Base-by-base conservation (phyloP, 2,113 vertebrate genomes). In the Porphyrio hochstetteri region DNA sequence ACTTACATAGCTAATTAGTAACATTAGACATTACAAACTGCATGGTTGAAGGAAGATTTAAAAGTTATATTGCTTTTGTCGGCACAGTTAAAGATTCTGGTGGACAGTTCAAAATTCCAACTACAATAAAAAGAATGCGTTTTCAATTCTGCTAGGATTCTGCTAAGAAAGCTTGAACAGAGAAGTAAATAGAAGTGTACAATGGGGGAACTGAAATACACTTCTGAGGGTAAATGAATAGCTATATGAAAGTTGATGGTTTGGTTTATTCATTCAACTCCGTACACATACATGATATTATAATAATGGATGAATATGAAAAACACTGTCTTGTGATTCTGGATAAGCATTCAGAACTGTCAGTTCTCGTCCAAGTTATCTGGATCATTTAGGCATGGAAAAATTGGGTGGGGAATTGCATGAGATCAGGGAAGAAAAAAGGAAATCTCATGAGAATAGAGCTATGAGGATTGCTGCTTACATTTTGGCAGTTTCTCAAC, bases 401-500 rank as follows among this genome's bases (percentile, higher is more conserved):
- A 92, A 88, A 50, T 11, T 78, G 68, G 44, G 52, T 83, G 90
- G 64, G 38, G 48, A 88, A 86, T 82, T 75, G 60, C 16, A 63
- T 83, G 79, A 88, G 64, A 78, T 78, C 46, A 78, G 56, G 38
- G 68, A 93, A 90, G 46, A 70, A 92, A 89, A 96, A 84, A 48
- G 68, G 60, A 88, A 84, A 93, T 64, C 82, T 64, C 72, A 44
- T 24, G 90, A 92, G 88, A 75, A 60, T 8, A 77, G 29, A 53
- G 10, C 64, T 77, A 38, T 2, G 2, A 44, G 71, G 40, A 31
- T 61, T 35, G 13, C 44, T 71, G 25, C 38, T 84, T 28, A 33
- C 78, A 53, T 92, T 92, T 90, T 94, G 93, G 88, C 85, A 90
- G 31, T 36, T 94, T 88, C 48, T 93, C 85, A 95, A 83, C 35